phyloP scores from a whole-genome alignment of 2,888 invertebrate genomes.

The Thymelicus acteon region DNA sequence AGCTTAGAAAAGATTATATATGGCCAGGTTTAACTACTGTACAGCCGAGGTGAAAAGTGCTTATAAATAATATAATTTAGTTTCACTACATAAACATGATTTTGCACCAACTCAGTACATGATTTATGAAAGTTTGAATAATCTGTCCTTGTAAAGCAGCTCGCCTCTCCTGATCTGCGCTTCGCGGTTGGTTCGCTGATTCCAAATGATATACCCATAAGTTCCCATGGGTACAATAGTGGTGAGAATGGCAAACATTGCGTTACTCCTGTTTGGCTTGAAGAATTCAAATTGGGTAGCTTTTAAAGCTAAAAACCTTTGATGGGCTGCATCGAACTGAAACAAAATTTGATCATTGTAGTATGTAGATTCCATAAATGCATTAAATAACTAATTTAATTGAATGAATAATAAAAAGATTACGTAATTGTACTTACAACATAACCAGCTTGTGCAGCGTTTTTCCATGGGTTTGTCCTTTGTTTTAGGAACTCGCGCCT shows the following conservation, averaged over 20 bases:
- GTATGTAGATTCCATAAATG: constrained; percentile 20
- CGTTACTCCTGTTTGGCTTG: constrained; percentile 85
- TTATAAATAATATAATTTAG: constrained; percentile 39
- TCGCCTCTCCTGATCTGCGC: constrained; percentile 87
- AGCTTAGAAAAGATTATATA: background rate
- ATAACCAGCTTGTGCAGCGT: constrained; percentile 88
- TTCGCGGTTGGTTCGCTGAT: constrained; percentile 83
- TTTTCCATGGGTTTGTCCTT: constrained; percentile 88
- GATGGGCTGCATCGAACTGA: constrained; percentile 93
- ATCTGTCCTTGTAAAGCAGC: constrained; percentile 90
- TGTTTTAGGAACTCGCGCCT: constrained; percentile 90
- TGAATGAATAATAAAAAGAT: constrained; percentile 50
- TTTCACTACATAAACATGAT: constrained; percentile 9
- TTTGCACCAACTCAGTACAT: background rate
- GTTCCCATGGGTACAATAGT: constrained; percentile 84
- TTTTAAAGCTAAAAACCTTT: constrained; percentile 90
- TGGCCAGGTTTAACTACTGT: constrained; percentile 19
- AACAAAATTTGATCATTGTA: constrained; percentile 55
- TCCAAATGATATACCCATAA: constrained; percentile 82
- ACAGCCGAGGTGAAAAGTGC: constrained; percentile 36
- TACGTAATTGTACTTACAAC: constrained; percentile 87
- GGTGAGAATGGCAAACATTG: constrained; percentile 77
- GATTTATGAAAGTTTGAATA: constrained; percentile 61
- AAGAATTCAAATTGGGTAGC: constrained; percentile 87
- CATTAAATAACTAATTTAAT: constrained; percentile 14